A percentile compares a stretch with the other conserved stretches of the same genome.
These are phyloP conservation scores for Capricornis sumatraensis DNA, from an alignment of 2,113 vertebrate genomes.

Conservation along the genomic window DNA sequence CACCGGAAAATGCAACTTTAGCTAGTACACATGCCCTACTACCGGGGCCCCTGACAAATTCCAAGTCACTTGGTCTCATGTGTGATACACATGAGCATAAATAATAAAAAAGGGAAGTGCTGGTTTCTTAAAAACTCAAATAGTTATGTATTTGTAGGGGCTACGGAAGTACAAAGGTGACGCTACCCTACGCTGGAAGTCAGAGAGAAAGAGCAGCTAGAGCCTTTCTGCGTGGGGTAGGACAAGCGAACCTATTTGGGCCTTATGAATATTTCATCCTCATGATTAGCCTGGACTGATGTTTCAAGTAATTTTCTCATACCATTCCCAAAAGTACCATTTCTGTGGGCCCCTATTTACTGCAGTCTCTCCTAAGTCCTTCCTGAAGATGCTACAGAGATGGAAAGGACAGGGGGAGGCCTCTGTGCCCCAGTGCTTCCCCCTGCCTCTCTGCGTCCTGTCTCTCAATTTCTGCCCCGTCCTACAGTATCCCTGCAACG, in stretches of 20 bases:
- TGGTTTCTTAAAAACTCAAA: neutral
- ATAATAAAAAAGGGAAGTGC: neutral
- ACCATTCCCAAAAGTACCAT: neutral
- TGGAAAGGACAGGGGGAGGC: no score
- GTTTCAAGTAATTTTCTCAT: neutral
- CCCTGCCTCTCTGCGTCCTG: neutral
- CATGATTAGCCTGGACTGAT: neutral
- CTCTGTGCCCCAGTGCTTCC: neutral
- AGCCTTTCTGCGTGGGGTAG: neutral
- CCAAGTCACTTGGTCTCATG: neutral
- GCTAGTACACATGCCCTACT: neutral
- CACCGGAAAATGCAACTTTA: neutral
- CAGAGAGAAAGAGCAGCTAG: constrained; percentile 1
- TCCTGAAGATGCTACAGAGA: neutral
- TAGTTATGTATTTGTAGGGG: neutral
- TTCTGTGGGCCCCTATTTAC: neutral
- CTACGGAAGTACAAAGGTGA: neutral
- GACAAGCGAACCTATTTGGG: neutral
- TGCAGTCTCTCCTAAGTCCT: neutral
- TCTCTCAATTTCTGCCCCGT: neutral
- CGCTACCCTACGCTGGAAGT: neutral
- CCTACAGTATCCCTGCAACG: neutral
- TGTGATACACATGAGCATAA: neutral
- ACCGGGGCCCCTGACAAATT: neutral
- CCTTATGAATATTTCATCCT: neutral